Evolutionary conservation across 2,113 vertebrate genomes (phyloP).

Genomic region (Diadophis punctatus): DNA sequence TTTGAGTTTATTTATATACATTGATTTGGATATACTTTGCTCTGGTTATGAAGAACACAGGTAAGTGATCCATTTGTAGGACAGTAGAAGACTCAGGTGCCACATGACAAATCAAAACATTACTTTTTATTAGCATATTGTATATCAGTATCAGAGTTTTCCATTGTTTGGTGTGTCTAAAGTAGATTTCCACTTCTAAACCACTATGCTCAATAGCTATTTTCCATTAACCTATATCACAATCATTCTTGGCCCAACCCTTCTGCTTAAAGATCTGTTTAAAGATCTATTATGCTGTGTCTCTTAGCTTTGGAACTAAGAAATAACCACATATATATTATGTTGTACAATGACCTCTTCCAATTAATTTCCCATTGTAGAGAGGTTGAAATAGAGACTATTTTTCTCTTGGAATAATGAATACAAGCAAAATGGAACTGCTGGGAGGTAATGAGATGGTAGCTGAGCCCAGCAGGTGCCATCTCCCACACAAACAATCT

Average conservation of each 20-base stretch:
- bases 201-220: not conserved
- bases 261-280: not conserved
- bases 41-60: not conserved
- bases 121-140: not conserved
- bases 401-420: not conserved
- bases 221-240: not conserved
- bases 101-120: not conserved
- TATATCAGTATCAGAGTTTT: not conserved
- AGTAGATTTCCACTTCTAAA: not conserved
- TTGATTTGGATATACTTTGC: not conserved
- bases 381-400: not conserved
- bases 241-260: not conserved
- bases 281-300: not conserved
- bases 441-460: not conserved
- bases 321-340: not conserved
- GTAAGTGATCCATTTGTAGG: not conserved
- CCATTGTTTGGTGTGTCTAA: not conserved
- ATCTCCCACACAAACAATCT: not conserved
- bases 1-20: not conserved
- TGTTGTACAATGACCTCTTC: not conserved
- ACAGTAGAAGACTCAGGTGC: not conserved
- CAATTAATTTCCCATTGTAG: not conserved
- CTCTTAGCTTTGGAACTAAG: not conserved
- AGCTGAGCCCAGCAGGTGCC: not conserved
- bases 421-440: not conserved